These are phyloP conservation scores for Spea bombifrons DNA, from an alignment of 2,113 vertebrate species.

Conservation along the genomic window DNA sequence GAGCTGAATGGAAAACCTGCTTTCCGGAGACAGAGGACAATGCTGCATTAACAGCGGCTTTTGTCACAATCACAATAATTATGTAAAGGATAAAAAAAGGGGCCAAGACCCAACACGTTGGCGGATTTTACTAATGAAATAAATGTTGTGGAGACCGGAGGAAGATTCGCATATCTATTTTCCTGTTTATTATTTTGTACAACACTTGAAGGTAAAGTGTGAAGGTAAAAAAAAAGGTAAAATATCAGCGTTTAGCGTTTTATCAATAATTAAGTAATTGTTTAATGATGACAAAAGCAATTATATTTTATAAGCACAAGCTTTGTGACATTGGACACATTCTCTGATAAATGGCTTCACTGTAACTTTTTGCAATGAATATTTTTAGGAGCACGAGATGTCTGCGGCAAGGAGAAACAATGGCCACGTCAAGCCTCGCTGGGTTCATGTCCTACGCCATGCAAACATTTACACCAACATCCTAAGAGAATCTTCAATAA, in stretches of 20 bases:
- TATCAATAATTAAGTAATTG: constrained; percentile 53
- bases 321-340: too few relatives aligned
- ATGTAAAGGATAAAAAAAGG: not conserved
- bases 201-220: constrained; percentile 55
- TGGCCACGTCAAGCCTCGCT: too few relatives aligned
- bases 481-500: too few relatives aligned
- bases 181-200: constrained; percentile 40
- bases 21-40: not conserved
- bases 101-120: not conserved
- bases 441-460: too few relatives aligned
- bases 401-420: too few relatives aligned
- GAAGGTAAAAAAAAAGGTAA: too few relatives aligned
- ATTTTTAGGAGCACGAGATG: too few relatives aligned
- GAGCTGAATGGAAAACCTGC: not conserved
- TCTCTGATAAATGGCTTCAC: too few relatives aligned
- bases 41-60: not conserved
- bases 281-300: constrained; percentile 57
- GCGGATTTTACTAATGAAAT: constrained; percentile 13
- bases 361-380: too few relatives aligned
- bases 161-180: not conserved
- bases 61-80: constrained; percentile 10
- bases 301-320: not conserved
- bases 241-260: constrained; percentile 51
- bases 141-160: not conserved
- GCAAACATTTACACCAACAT: too few relatives aligned